phyloP scores from a whole-genome alignment of 1,140 invertebrate genomes.

The Goniozus legneri region DNA sequence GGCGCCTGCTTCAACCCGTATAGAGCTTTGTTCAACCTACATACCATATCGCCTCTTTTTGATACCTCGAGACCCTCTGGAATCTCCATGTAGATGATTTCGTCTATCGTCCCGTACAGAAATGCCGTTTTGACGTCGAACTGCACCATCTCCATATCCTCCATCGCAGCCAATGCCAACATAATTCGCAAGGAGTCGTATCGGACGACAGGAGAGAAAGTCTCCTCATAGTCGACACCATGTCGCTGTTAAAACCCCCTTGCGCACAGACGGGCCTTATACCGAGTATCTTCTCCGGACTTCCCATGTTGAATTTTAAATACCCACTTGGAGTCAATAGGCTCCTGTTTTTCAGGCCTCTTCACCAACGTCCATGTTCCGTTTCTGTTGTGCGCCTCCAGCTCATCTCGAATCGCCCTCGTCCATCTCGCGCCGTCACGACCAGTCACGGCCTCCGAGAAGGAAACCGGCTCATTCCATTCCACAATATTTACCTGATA shows the following conservation, averaged over 20 bases:
- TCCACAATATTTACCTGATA: not conserved
- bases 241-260: not conserved
- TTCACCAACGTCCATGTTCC: not conserved
- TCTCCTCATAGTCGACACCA: not conserved
- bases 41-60: not conserved
- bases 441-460: not conserved
- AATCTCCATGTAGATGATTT: not conserved
- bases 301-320: not conserved
- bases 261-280: slow-evolving; percentile 1
- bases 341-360: not conserved
- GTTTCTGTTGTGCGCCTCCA: slow-evolving; percentile 2
- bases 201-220: not conserved
- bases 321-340: slow-evolving; percentile 7
- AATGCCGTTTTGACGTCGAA: not conserved
- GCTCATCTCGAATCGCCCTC: slow-evolving; percentile 5
- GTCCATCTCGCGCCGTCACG: not conserved
- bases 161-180: not conserved
- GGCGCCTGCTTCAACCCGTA: slow-evolving; percentile 1
- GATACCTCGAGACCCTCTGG: not conserved
- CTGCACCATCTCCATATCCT: not conserved
- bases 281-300: not conserved
- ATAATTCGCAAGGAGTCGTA: not conserved
- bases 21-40: not conserved
- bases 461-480: not conserved
- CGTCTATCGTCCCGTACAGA: not conserved